Evolutionary conservation across 2,797 vertebrate genomes (phyloP).

Genomic region (Halcyon leucocephala): DNA sequence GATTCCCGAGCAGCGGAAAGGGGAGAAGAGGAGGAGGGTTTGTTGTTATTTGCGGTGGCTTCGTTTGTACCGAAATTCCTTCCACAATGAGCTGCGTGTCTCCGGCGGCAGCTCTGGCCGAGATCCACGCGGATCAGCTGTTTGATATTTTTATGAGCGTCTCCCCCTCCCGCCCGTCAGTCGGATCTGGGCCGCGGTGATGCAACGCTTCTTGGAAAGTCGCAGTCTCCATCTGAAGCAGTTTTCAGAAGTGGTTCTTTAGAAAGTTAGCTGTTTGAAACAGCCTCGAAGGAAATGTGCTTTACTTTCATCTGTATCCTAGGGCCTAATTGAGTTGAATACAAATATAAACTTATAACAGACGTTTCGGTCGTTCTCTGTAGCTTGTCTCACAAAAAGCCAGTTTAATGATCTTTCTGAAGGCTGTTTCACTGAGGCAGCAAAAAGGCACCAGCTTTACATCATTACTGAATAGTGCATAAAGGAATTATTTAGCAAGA

Average conservation of each 20-base stretch:
- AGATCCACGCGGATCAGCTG: background rate
- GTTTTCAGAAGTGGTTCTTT: background rate
- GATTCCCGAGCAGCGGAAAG: background rate
- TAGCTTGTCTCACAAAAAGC: slow-evolving; percentile 60
- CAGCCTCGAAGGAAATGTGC: background rate
- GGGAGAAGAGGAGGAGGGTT: slow-evolving; percentile 7
- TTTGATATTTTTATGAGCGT: background rate
- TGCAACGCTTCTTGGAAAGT: slow-evolving; percentile 2
- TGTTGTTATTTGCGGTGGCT: background rate
- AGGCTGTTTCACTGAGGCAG: slow-evolving; percentile 73
- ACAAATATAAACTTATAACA: slow-evolving; percentile 74
- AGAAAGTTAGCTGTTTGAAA: background rate
- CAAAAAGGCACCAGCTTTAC: slow-evolving; percentile 71
- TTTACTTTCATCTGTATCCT: slow-evolving; percentile 62
- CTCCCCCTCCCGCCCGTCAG: background rate
- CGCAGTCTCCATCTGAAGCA: background rate
- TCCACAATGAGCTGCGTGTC: background rate
- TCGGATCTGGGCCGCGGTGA: background rate
- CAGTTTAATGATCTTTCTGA: slow-evolving; percentile 73
- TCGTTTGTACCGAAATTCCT: background rate
- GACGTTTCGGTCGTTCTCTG: slow-evolving; percentile 62
- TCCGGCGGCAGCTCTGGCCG: background rate
- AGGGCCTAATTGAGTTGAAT: slow-evolving; percentile 73
- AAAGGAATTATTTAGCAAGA: slow-evolving; percentile 80
- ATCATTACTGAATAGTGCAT: slow-evolving; percentile 75